Conservation (phyloP, 2,888 invertebrate species). For the Mythimna loreyi region DNA sequence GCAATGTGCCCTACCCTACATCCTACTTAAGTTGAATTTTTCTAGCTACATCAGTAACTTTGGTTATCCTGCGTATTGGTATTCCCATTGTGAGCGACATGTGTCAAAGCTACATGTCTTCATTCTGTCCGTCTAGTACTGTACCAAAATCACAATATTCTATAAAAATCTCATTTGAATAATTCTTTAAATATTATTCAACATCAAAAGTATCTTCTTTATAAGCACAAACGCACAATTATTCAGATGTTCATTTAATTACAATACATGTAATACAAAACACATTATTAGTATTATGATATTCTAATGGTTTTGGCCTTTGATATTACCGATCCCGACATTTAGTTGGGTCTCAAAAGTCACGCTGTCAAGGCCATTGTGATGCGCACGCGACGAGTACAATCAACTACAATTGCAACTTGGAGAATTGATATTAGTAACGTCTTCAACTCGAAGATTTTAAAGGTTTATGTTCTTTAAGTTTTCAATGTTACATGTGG, state of each 20-base stretch:
- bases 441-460: not conserved
- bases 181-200: not conserved
- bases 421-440: no score
- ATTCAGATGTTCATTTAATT: slow-evolving; percentile 55
- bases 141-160: no score
- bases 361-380: slow-evolving; percentile 84
- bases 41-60: no score
- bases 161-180: not conserved
- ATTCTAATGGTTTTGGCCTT: slow-evolving; percentile 81
- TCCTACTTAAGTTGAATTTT: no score
- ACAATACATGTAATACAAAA: slow-evolving; percentile 63
- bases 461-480: not conserved
- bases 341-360: slow-evolving; percentile 81
- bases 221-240: slow-evolving; percentile 20
- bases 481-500: not conserved
- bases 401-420: slow-evolving; percentile 21
- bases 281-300: slow-evolving; percentile 78
- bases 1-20: no score
- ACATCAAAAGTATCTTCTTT: not conserved
- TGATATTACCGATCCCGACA: slow-evolving; percentile 79
- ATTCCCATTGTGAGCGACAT: no score
- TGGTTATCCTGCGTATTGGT: no score
- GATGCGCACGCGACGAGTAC: slow-evolving; percentile 58
- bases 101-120: no score
- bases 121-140: no score